Base-by-base conservation (phyloP, 2,797 vertebrate genomes). In the Chelidonichthys spinosus region DNA sequence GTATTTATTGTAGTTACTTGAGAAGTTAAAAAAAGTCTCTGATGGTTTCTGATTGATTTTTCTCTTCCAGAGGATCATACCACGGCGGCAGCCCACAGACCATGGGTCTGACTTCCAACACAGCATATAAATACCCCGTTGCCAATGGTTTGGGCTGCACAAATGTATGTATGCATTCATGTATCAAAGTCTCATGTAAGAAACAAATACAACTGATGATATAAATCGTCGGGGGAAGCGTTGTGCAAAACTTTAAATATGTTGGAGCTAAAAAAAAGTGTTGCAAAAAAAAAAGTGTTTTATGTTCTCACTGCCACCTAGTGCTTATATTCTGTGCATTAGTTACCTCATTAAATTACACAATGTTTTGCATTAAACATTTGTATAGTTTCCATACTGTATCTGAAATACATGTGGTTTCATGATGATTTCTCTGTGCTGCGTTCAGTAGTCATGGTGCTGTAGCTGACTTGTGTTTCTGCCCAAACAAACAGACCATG, bases 71-170 rank as follows among this genome's bases (percentile, higher is more conserved):
- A 84, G 97, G 97, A 18, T 95, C 93, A 0, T 99, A 99, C 88
- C 98, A 99, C 0, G 98, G 98, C 42, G 89, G 94, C 60, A 97
- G 96, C 76, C 93, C 96, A 17, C 95, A 92, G 37, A 63, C 94
- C 0, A 87, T 96, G 79, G 97, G 96, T 54, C 85, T 97, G 76
- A 97, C 97, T 2, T 95, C 96, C 10, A 75, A 96, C 37, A 69
- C 92, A 11, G 0, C 10, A 7, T 98, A 95, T 82, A 99, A 97
- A 87, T 96, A 90, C 69, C 89, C 92, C 1, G 61, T 96, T 13
- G 91, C 95, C 67, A 91, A 76, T 61, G 95, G 95, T 40, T 84
- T 93, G 49, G 96, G 96, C 85, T 98, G 96, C 89, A 93, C 94
- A 82, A 92, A 94, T 43, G 98, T 99, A 92, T 83, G 95, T 93